Base-by-base conservation (phyloP, 1,140 invertebrate species). In the Druon quercuslanigerum region DNA sequence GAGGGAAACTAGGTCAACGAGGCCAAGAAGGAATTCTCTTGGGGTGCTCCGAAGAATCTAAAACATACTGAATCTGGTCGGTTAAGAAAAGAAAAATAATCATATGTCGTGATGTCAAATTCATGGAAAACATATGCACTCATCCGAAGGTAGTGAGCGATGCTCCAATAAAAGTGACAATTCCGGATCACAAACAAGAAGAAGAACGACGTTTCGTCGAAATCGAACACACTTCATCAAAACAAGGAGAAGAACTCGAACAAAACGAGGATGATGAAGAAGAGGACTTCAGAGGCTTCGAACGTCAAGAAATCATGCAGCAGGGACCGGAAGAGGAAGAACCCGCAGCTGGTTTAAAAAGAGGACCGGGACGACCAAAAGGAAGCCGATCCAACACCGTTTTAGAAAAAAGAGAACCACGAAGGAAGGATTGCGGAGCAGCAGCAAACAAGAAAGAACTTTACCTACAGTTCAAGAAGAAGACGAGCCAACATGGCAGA, bases 1-100 rank as follows among this genome's bases (percentile, higher is more conserved):
- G 66, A 73, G 77, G 74, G 46, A 89, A 89, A 77, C 78, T 86
- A 16, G 79, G 84, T 25, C 25, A 57, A 13, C 82, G 82, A 73
- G 82, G 83, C 16, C 57, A 54, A 74, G 72, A 85, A 74, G 80
- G 84, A 73, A 82, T 86, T 33, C 83, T 91, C 70, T 70, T 89
- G 17, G 87, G 86, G 13, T 88, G 87, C 74, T 73, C 76, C 51
- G 81, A 78, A 13, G 60, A 83, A 72, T 76, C 76, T 13, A 87
- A 89, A 71, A 86, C 78, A 11, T 87, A 86, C 77, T 46, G 83
- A 75, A 20, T 86, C 14, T 86, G 79, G 78, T 75, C 81, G 20
- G 57, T 79, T 51, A 71, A 78, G 14, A 79, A 75, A 17, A 77
- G 77, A 25, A 83, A 79, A 77, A 80, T 88, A 20, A 79, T 84